These are phyloP conservation scores for Rugalucina vietnamica DNA, from an alignment of 2,888 invertebrate genomes.

Conservation along the genomic window DNA sequence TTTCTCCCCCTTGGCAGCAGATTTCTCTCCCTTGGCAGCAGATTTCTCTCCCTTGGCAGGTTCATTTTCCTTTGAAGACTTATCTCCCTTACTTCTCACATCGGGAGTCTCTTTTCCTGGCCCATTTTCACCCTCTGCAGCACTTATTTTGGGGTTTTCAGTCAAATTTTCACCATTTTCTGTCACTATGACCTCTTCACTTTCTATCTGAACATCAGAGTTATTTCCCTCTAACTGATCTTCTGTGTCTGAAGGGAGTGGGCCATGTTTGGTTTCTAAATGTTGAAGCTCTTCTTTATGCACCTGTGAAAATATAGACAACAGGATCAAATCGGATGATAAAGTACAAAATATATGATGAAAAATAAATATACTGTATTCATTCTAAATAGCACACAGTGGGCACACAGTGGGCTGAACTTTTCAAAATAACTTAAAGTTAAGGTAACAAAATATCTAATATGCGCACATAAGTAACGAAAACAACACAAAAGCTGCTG, in stretches of 20 bases:
- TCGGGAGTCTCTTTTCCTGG: neutral
- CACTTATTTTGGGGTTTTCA: neutral
- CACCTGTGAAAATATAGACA: conserved; percentile 55
- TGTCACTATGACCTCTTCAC: conserved; percentile 49
- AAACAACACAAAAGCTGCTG: no score
- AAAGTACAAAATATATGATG: neutral
- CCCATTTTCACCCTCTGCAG: neutral
- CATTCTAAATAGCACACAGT: no score
- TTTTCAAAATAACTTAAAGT: no score
- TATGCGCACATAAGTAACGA: no score
- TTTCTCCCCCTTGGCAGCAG: neutral
- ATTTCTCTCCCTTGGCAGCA: neutral
- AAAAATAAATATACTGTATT: neutral
- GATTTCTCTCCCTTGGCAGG: neutral
- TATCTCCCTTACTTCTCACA: no score
- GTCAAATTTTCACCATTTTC: conserved; percentile 42
- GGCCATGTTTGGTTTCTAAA: conserved; percentile 47
- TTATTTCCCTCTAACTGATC: neutral
- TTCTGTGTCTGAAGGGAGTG: neutral
- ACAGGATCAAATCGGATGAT: no score
- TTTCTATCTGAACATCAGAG: conserved; percentile 69
- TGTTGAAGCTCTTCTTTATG: conserved; percentile 66
- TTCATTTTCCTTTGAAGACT: no score
- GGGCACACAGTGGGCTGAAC: no score
- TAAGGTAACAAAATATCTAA: no score